These are phyloP conservation scores for Chamaetylas fuelleborni DNA, from an alignment of 2,113 vertebrate genomes.

Conservation along the genomic window DNA sequence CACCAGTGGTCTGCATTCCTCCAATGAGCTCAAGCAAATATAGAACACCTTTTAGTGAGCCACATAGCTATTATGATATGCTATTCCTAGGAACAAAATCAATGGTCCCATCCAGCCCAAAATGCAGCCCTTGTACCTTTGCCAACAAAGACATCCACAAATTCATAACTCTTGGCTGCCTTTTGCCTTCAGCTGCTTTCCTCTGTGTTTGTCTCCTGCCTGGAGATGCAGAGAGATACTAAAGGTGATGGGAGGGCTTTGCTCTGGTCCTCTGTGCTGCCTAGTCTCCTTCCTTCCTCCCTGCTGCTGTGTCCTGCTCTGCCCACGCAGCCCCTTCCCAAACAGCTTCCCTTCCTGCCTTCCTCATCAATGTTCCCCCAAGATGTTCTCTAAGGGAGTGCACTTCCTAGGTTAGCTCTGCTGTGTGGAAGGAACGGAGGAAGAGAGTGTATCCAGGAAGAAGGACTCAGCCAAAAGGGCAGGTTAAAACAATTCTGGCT, in stretches of 20 bases:
- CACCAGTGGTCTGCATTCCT: background rate
- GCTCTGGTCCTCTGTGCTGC: background rate
- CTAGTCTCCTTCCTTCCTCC: slow-evolving; percentile 27
- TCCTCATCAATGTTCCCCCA: background rate
- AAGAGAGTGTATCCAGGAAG: background rate
- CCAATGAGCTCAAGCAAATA: background rate
- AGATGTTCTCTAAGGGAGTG: background rate
- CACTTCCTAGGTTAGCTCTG: background rate
- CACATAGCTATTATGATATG: background rate
- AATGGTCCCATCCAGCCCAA: background rate
- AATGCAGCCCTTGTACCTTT: background rate
- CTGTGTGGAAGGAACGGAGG: background rate
- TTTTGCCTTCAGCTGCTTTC: background rate
- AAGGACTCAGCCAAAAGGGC: background rate
- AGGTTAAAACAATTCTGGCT: background rate
- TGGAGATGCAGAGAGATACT: background rate
- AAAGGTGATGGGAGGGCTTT: background rate
- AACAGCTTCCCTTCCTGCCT: background rate
- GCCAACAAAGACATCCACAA: background rate
- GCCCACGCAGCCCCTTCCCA: background rate
- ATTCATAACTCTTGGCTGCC: background rate
- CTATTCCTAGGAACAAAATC: background rate
- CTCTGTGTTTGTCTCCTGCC: background rate
- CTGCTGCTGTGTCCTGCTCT: background rate
- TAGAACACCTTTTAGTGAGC: background rate